Evolutionary conservation across 2,113 vertebrate species (phyloP).

Genomic region (Procapra przewalskii): DNA sequence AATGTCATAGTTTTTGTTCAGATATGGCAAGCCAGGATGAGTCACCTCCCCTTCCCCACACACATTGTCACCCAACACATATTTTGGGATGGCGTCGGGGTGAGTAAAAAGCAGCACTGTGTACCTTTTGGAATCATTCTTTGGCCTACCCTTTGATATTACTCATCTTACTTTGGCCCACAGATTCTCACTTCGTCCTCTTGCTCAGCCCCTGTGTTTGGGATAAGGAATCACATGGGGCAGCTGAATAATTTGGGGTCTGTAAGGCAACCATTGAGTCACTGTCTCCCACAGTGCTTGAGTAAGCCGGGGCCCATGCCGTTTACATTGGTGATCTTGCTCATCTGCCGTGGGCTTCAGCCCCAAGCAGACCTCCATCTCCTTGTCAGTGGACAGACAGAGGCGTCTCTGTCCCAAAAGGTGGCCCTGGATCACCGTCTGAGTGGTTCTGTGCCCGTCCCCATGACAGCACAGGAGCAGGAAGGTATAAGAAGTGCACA

Average conservation of each 20-base stretch:
- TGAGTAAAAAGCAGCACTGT: not conserved
- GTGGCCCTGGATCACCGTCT: not conserved
- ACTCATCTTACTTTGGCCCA: not conserved
- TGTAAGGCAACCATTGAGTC: not conserved
- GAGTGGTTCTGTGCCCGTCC: not conserved
- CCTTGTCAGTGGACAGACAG: not conserved
- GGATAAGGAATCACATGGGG: not conserved
- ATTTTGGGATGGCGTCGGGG: not conserved
- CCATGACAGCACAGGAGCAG: not conserved
- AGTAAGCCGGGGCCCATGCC: too few species aligned
- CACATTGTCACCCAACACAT: not conserved
- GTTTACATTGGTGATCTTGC: not conserved
- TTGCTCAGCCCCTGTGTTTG: not conserved
- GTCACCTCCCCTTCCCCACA: not conserved
- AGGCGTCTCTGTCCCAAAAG: not conserved
- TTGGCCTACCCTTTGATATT: not conserved
- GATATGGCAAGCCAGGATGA: not conserved
- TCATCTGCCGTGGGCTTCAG: not conserved
- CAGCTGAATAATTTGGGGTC: not conserved
- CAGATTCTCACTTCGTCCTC: not conserved
- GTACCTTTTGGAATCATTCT: constrained; percentile 3
- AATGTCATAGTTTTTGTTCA: constrained; percentile 45
- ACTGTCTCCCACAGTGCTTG: not conserved
- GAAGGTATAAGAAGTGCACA: not conserved
- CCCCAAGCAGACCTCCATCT: not conserved